Conservation (phyloP, 2,888 invertebrate species). For the Nesidiocoris tenuis region DNA sequence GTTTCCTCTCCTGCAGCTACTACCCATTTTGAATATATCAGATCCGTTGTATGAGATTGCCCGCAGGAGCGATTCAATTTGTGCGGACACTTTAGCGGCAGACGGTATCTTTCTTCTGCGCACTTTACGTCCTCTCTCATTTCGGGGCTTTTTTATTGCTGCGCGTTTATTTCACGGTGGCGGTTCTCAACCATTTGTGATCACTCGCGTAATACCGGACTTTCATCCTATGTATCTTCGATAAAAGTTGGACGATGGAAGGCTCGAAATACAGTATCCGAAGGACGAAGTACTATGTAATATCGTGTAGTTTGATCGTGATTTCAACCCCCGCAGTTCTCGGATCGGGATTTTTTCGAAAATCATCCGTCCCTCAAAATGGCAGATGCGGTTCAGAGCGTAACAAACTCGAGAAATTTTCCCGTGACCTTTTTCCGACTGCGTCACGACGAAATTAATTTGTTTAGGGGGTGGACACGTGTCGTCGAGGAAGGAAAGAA, state of each 20-base stretch:
- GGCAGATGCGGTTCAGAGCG: background rate
- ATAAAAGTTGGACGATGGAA: too few relatives aligned
- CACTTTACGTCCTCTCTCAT: too few relatives aligned
- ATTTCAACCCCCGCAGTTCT: too few relatives aligned
- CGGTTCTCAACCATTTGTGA: too few relatives aligned
- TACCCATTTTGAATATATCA: constrained; percentile 36
- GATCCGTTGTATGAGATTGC: constrained; percentile 15
- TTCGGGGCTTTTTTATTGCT: too few relatives aligned
- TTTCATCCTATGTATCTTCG: too few relatives aligned
- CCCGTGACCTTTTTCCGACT: constrained; percentile 20
- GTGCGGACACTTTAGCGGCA: constrained; percentile 7
- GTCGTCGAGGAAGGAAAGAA: background rate
- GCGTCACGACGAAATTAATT: constrained; percentile 29
- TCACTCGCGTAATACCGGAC: too few relatives aligned
- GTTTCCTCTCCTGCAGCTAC: background rate
- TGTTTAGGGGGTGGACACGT: background rate
- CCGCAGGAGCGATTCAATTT: constrained; percentile 30
- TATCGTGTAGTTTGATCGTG: too few relatives aligned
- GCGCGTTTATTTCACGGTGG: too few relatives aligned
- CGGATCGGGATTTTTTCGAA: too few relatives aligned
- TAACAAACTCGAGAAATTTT: background rate
- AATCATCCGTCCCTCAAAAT: background rate
- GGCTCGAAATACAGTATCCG: too few relatives aligned
- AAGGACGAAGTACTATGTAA: too few relatives aligned
- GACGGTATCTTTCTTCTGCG: background rate